Evolutionary conservation across 2,888 invertebrate genomes (phyloP).

Genomic region (Sphaerophoria taeniata): DNA sequence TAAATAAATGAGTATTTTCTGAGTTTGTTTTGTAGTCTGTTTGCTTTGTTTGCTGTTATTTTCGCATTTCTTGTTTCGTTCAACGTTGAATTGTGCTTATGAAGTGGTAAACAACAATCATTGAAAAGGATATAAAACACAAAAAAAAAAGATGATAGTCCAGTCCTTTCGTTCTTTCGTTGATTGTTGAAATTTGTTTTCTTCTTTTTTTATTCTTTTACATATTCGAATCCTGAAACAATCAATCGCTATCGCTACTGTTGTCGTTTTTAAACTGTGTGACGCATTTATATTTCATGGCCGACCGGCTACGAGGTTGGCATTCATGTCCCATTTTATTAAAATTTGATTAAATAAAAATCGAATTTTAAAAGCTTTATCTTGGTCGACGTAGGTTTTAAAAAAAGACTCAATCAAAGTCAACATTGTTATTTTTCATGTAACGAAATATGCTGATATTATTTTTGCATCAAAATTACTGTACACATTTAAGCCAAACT

Average conservation of each 20-base stretch:
- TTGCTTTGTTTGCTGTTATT: constrained; percentile 53
- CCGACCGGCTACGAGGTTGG: too few species aligned
- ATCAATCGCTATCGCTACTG: constrained; percentile 12
- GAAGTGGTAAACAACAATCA: constrained; percentile 66
- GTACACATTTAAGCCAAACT: too few species aligned
- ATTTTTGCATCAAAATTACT: too few species aligned
- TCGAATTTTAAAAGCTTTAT: not conserved
- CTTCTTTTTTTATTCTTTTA: not conserved
- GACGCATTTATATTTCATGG: not conserved
- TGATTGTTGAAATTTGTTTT: constrained; percentile 8
- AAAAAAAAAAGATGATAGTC: not conserved
- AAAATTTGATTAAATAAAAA: constrained; percentile 12
- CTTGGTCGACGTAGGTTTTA: not conserved
- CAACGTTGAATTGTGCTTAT: constrained; percentile 60
- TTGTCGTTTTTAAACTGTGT: not conserved
- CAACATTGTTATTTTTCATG: too few species aligned
- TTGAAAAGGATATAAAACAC: constrained; percentile 33
- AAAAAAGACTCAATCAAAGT: not conserved
- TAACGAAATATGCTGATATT: too few species aligned
- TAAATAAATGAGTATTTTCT: constrained; percentile 74
- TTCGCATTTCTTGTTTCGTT: constrained; percentile 60
- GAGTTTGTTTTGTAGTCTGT: constrained; percentile 63
- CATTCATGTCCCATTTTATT: not conserved
- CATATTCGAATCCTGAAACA: not conserved
- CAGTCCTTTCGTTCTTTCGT: constrained; percentile 7